Percentiles rank a stretch among this genome's conserved stretches.
These are phyloP conservation scores for Boleophthalmus pectinirostris DNA, from an alignment of 2,113 vertebrate species.

Conservation along the genomic window DNA sequence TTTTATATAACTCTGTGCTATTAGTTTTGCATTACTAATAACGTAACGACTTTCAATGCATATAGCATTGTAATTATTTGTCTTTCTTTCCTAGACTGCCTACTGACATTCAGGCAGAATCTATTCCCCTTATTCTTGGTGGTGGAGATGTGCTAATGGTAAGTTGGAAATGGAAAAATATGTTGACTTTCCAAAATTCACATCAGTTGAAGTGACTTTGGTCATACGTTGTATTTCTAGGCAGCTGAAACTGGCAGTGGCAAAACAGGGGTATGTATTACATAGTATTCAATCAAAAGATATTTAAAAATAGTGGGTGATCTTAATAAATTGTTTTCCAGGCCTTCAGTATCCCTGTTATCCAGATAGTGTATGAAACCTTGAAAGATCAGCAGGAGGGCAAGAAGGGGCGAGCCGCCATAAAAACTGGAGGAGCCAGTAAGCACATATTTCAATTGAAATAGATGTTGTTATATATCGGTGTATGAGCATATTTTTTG, in stretches of 20 bases:
- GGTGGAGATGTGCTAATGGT: conserved; percentile 99
- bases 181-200: neutral
- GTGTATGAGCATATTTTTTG: neutral
- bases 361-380: conserved; percentile 98
- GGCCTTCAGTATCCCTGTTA: conserved; percentile 98
- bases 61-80: neutral
- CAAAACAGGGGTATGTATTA: conserved; percentile 93
- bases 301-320: neutral
- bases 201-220: neutral
- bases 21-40: neutral
- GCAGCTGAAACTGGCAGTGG: conserved; percentile 98
- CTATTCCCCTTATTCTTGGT: conserved; percentile 92
- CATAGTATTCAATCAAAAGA: neutral
- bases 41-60: neutral
- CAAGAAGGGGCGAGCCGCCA: conserved; percentile 87
- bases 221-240: conserved; percentile 59
- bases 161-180: conserved; percentile 18
- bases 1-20: neutral
- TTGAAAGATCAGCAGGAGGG: conserved; percentile 96
- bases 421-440: conserved; percentile 92
- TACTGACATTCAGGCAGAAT: conserved; percentile 98
- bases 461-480: neutral
- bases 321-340: conserved; percentile 44
- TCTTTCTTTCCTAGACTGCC: conserved; percentile 79
- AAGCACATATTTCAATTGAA: conserved; percentile 26